phyloP scores from a whole-genome alignment of 2,888 invertebrate genomes.

The Nephrotoma appendiculata region DNA sequence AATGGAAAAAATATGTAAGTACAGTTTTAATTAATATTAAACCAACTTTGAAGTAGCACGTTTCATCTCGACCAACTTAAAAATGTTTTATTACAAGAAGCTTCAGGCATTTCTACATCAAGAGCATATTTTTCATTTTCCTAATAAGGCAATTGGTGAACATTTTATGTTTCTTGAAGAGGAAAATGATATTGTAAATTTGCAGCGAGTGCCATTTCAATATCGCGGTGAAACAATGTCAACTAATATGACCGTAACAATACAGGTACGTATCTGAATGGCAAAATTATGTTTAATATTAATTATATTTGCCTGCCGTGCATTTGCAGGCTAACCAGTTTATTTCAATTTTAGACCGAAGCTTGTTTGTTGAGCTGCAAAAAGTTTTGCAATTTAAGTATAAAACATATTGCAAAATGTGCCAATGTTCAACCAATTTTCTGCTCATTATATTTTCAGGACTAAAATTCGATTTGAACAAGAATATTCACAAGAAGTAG shows the following conservation, averaged over 20 bases:
- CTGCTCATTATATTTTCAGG: neutral
- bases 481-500: neutral
- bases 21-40: too few relatives aligned
- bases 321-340: neutral
- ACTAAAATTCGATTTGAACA: neutral
- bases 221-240: too few relatives aligned
- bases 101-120: neutral
- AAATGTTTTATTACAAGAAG: neutral
- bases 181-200: neutral
- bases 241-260: neutral
- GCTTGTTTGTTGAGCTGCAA: neutral
- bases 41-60: too few relatives aligned
- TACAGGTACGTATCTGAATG: neutral
- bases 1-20: too few relatives aligned
- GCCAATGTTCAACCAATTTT: neutral
- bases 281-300: neutral
- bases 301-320: neutral
- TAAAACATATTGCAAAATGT: too few relatives aligned
- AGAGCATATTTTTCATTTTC: neutral
- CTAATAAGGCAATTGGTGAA: neutral
- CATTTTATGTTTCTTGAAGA: neutral
- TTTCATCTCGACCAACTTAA: too few relatives aligned
- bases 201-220: neutral
- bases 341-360: neutral
- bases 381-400: neutral